Evolutionary conservation across 2,888 invertebrate genomes (phyloP).

Genomic region (Pseudococcus longispinus): DNA sequence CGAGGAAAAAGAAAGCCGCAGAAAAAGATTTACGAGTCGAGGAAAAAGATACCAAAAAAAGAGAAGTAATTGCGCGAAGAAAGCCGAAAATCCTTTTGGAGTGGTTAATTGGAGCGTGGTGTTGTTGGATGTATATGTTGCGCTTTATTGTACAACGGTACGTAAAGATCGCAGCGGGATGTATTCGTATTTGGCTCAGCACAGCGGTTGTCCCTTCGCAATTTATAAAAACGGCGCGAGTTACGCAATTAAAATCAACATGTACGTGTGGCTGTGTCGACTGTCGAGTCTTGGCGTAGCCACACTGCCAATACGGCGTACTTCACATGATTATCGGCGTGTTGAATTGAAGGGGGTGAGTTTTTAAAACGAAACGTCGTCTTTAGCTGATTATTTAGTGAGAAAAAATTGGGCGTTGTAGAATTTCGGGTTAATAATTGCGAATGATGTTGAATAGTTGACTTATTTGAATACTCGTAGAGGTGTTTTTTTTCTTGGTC

Average conservation of each 20-base stretch:
- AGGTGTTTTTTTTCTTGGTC: too few relatives aligned
- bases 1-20: not conserved
- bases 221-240: conserved; percentile 47
- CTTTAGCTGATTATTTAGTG: not conserved
- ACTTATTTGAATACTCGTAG: too few relatives aligned
- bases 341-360: not conserved
- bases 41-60: conserved; percentile 16
- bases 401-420: conserved; percentile 6
- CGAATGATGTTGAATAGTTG: too few relatives aligned
- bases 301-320: not conserved
- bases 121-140: conserved; percentile 42
- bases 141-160: not conserved
- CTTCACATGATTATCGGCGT: not conserved
- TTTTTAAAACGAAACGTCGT: conserved; percentile 4
- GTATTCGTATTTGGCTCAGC: conserved; percentile 35
- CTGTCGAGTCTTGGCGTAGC: not conserved
- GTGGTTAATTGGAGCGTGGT: conserved; percentile 55
- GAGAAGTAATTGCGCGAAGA: conserved; percentile 7
- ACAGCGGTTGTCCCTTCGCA: conserved; percentile 55
- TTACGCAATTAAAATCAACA: conserved; percentile 52
- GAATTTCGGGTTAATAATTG: not conserved
- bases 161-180: conserved; percentile 47
- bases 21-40: not conserved
- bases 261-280: not conserved
- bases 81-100: conserved; percentile 23